phyloP scores from a whole-genome alignment of 2,113 vertebrate species.

The Alligator mississippiensis region DNA sequence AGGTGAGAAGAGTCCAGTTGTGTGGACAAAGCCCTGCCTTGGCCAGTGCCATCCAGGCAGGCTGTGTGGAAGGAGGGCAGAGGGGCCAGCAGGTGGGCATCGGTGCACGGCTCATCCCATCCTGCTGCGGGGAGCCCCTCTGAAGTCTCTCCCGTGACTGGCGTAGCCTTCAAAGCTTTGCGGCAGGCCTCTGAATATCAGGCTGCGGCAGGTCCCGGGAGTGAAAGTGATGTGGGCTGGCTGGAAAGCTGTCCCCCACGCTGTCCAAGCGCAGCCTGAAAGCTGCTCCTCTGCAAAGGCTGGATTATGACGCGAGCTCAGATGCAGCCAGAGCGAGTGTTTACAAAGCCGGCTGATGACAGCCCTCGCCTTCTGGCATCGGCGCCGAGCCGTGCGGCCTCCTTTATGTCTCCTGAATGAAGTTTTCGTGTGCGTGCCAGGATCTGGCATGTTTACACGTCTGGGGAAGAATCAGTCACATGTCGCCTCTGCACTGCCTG shows the following conservation, averaged over 20 bases:
- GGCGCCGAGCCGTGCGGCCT: rapidly evolving
- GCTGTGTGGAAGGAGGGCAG: not conserved
- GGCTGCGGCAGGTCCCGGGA: not conserved
- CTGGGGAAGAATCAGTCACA: not conserved
- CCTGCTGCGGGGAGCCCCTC: not conserved
- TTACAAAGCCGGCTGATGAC: not conserved
- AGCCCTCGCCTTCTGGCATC: not conserved
- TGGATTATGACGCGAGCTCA: rapidly evolving
- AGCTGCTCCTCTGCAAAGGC: not conserved
- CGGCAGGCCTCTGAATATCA: not conserved
- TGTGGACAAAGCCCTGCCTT: not conserved
- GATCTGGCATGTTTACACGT: rapidly evolving
- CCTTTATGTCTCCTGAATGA: not conserved
- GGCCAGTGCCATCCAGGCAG: not conserved
- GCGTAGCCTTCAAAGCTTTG: not conserved
- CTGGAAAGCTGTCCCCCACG: not conserved
- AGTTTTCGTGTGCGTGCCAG: not conserved
- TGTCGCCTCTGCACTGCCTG: rapidly evolving
- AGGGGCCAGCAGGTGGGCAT: too few species aligned
- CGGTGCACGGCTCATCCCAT: not conserved
- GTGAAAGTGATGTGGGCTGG: rapidly evolving
- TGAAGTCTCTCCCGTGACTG: not conserved
- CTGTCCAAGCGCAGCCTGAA: rapidly evolving
- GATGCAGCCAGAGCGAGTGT: rapidly evolving
- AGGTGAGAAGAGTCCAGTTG: not conserved